A percentile compares a stretch with the other conserved stretches of the same genome.
Evolutionary conservation across 64 coral and sea anemone genomes (phyloP).

Genomic region (Actinia equina): DNA sequence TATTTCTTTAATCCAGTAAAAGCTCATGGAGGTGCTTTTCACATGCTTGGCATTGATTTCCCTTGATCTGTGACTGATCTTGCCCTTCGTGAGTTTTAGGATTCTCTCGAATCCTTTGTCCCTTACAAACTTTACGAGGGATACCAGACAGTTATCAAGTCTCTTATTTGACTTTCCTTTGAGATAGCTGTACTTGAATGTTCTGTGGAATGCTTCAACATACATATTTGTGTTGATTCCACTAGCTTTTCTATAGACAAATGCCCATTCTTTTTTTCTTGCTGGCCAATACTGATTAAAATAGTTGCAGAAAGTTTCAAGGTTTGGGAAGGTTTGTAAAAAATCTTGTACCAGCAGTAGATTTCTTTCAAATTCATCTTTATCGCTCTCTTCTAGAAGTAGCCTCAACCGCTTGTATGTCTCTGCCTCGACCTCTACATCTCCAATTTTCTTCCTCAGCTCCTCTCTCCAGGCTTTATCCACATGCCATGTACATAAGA

Average conservation of each 20-base stretch:
- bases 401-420: neutral
- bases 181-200: constrained; percentile 55
- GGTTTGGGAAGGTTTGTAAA: too few relatives aligned
- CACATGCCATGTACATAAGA: constrained; percentile 61
- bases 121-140: constrained; percentile 43
- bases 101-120: constrained; percentile 54
- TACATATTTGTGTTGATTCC: constrained; percentile 74
- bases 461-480: constrained; percentile 17
- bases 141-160: constrained; percentile 44
- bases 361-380: neutral
- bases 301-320: constrained; percentile 12
- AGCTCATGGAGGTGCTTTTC: constrained; percentile 1
- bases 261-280: constrained; percentile 49
- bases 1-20: neutral
- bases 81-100: constrained; percentile 59
- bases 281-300: constrained; percentile 42
- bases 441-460: neutral
- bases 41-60: constrained; percentile 26
- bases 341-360: too few relatives aligned
- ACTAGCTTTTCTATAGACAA: constrained; percentile 20
- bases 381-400: neutral
- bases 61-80: constrained; percentile 5
- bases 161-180: constrained; percentile 63
- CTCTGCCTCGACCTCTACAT: neutral
- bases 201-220: constrained; percentile 62